Base-by-base conservation (phyloP, 2,113 vertebrate species). In the Motacilla tschutschensis region DNA sequence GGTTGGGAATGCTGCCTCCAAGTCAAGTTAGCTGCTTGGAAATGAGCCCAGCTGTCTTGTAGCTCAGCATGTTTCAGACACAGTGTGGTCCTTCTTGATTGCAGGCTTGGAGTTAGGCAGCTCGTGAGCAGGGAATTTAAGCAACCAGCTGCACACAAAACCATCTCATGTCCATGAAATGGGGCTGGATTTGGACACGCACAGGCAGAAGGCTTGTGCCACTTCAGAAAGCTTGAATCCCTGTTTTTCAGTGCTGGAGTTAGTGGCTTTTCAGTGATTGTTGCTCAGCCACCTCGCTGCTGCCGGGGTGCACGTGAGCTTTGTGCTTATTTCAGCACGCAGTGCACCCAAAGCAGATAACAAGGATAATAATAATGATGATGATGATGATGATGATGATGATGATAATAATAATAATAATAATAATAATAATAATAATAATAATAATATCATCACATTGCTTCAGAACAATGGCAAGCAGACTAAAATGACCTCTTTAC, bases 221-320 rank as follows among this genome's bases (percentile, higher is more conserved):
- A 5, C 14, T 71, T 47, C 15, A 53, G 31, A 67, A 33, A n/a
- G 22, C 29, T 66, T 65, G 48, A 54, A 58, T 44, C 25, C 9
- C 59, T 43, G 18, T 5, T 91, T 53, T 50, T 38, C 53, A 41
- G 47, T 17, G 40, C 31, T 60, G 33, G 11, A 17, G 31, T 51
- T 2, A 40, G 18, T 40, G 48, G 8, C 6, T 33, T 54, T 12
- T 69, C 2, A 31, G 72, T 31, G 40, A 21, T 21, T 38, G 33
- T 18, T 62, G 57, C 33, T 71, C 47, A 54, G 40, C 9, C 47
- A 81, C 28, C 55, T 80, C 47, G 22, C 17, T 0, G 2, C 11
- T 70, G n/a, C 65, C n/a, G 1, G 22, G 22, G 33, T 40, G 24
- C 4, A 19, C 0, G 2, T 0, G 3, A 70, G 29, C 11, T 47